Evolutionary conservation across 2,797 vertebrate genomes (phyloP).

Genomic region (Oreochromis grahami): DNA sequence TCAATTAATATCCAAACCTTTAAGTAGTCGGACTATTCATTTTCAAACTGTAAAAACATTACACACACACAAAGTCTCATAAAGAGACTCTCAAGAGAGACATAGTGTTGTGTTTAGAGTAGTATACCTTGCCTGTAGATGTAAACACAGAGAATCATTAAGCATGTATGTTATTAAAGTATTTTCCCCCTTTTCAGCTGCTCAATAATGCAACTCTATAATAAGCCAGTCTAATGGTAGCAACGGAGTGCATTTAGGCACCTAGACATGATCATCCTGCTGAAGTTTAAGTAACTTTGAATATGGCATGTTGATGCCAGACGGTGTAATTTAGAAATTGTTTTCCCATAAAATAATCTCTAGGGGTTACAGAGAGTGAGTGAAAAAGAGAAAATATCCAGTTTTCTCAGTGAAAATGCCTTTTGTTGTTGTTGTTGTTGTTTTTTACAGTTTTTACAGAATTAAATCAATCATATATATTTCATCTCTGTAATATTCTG

Average conservation of each 20-base stretch:
- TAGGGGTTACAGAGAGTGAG: neutral
- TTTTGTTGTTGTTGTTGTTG: too few species aligned
- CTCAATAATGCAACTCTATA: neutral
- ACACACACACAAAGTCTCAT: neutral
- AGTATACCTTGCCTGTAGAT: fast-evolving
- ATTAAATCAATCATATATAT: too few species aligned
- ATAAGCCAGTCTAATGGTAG: neutral
- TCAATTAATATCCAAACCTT: neutral
- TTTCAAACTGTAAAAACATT: neutral
- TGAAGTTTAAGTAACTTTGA: neutral
- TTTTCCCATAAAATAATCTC: neutral
- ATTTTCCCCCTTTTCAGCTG: neutral
- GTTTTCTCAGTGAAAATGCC: too few species aligned
- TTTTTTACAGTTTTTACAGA: too few species aligned
- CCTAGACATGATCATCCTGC: neutral
- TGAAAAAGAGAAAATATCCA: neutral
- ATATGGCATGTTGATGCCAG: neutral
- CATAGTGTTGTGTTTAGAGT: neutral
- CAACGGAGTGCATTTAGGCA: neutral
- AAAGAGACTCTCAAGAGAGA: fast-evolving
- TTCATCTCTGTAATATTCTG: too few species aligned
- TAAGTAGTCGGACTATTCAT: fast-evolving
- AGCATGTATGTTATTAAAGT: neutral
- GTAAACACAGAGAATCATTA: neutral
- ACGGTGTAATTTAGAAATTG: fast-evolving